Evolutionary conservation across 92 coral and sea anemone genomes (phyloP).

Genomic region (Galaxea fascicularis): DNA sequence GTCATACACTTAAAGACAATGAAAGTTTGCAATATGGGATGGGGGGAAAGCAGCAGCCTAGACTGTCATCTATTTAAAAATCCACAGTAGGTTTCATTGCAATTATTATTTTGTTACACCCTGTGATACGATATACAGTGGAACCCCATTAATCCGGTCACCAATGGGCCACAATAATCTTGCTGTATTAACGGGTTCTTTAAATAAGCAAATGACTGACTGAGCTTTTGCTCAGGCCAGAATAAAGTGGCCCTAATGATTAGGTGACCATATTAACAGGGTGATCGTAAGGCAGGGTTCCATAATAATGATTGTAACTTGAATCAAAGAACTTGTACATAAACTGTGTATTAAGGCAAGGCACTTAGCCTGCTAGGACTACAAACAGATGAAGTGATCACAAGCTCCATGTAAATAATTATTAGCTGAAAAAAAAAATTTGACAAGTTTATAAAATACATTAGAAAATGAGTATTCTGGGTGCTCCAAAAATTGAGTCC

Average conservation of each 20-base stretch:
- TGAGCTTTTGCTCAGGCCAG: conserved; percentile 19
- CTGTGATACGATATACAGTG: conserved; percentile 12
- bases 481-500: background rate
- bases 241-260: conserved; percentile 9
- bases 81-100: conserved; percentile 1
- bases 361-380: conserved; percentile 1
- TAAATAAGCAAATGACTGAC: conserved; percentile 14
- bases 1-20: conserved; percentile 2
- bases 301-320: background rate
- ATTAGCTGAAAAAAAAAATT: background rate
- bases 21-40: conserved; percentile 2
- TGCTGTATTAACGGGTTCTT: conserved; percentile 3
- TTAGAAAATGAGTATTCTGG: background rate
- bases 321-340: background rate
- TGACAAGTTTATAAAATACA: background rate
- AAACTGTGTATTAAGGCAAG: background rate
- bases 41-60: conserved; percentile 1
- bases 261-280: conserved; percentile 7
- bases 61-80: background rate
- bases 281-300: conserved; percentile 4
- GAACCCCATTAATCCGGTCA: conserved; percentile 19
- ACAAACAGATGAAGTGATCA: conserved; percentile 1
- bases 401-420: conserved; percentile 2
- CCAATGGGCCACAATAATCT: conserved; percentile 21
- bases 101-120: conserved; percentile 1